Evolutionary conservation across 1,140 invertebrate species (phyloP).

Genomic region (Cydia splendana): DNA sequence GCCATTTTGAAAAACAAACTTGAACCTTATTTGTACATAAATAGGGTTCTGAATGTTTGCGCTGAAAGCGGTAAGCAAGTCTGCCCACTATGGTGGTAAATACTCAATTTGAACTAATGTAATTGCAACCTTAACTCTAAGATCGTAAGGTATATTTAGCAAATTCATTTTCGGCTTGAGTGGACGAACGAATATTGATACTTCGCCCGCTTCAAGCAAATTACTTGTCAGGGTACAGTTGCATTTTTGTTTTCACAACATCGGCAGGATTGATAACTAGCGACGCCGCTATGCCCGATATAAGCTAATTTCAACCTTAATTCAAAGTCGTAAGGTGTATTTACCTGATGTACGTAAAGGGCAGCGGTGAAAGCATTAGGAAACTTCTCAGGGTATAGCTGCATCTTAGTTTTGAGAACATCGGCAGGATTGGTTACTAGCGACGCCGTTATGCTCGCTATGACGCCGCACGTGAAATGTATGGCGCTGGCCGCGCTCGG

Average conservation of each 20-base stretch:
- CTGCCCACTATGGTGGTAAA: too few species aligned
- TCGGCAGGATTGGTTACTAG: slow-evolving; percentile 94
- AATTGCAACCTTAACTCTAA: neutral
- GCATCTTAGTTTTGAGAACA: slow-evolving; percentile 96
- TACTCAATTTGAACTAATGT: too few species aligned
- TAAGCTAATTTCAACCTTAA: neutral
- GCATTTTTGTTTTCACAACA: slow-evolving; percentile 96
- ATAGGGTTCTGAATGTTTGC: too few species aligned
- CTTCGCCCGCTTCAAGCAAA: slow-evolving; percentile 81
- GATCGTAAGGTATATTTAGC: neutral
- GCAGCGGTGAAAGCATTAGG: slow-evolving; percentile 82
- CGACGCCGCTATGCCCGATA: slow-evolving; percentile 91
- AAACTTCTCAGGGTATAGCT: slow-evolving; percentile 90
- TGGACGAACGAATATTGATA: too few species aligned
- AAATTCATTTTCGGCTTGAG: too few species aligned
- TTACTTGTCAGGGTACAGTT: slow-evolving; percentile 89
- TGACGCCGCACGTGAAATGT: slow-evolving; percentile 89
- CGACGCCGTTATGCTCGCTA: slow-evolving; percentile 91
- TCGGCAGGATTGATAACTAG: slow-evolving; percentile 94
- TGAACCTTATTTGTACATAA: too few species aligned
- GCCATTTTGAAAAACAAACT: too few species aligned
- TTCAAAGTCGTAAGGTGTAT: neutral
- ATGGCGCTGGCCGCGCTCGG: slow-evolving; percentile 78
- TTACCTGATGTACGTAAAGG: slow-evolving; percentile 82
- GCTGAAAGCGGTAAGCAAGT: too few species aligned